Percentiles rank a stretch among this genome's conserved stretches.
These are phyloP conservation scores for Cassiopea andromeda DNA, from an alignment of 30 jellyfish, hydroid and myxozoan species.

Conservation along the genomic window DNA sequence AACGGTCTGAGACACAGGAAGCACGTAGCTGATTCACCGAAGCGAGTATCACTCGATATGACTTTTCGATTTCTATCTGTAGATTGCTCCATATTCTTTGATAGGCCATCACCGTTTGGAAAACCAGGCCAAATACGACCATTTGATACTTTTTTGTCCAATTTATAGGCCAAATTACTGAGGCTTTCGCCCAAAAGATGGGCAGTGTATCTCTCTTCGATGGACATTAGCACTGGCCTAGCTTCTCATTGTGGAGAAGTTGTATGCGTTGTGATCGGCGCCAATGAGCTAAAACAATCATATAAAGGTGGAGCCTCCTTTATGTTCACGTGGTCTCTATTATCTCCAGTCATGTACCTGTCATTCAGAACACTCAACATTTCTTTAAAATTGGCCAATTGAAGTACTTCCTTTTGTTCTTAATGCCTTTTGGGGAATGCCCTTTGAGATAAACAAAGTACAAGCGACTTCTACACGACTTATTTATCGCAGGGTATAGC, in stretches of 20 bases:
- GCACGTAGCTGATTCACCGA: slow-evolving; percentile 73
- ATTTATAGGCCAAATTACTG: slow-evolving; percentile 37
- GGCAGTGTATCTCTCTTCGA: slow-evolving; percentile 70
- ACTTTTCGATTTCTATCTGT: slow-evolving; percentile 43
- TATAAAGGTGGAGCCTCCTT: slow-evolving; percentile 59
- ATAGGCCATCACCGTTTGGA: slow-evolving; percentile 47
- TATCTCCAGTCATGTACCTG: slow-evolving; percentile 75
- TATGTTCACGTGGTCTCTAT: slow-evolving; percentile 73
- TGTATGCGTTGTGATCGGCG: slow-evolving; percentile 71
- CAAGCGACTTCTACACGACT: not conserved
- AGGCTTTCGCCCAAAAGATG: slow-evolving; percentile 77
- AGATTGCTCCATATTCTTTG: slow-evolving; percentile 27
- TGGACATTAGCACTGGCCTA: slow-evolving; percentile 67
- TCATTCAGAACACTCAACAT: slow-evolving; percentile 65
- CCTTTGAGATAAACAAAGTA: not conserved
- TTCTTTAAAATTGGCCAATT: slow-evolving; percentile 42
- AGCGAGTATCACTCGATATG: slow-evolving; percentile 70
- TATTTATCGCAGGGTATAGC: too few species aligned
- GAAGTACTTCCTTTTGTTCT: slow-evolving; percentile 7
- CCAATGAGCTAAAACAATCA: slow-evolving; percentile 61
- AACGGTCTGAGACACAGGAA: slow-evolving; percentile 70
- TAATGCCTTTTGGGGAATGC: slow-evolving; percentile 31
- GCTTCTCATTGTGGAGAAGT: slow-evolving; percentile 56
- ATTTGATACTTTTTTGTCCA: slow-evolving; percentile 55
- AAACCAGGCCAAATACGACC: slow-evolving; percentile 53